Conservation (phyloP, 2,113 vertebrate species). For the Elephantulus edwardii region DNA sequence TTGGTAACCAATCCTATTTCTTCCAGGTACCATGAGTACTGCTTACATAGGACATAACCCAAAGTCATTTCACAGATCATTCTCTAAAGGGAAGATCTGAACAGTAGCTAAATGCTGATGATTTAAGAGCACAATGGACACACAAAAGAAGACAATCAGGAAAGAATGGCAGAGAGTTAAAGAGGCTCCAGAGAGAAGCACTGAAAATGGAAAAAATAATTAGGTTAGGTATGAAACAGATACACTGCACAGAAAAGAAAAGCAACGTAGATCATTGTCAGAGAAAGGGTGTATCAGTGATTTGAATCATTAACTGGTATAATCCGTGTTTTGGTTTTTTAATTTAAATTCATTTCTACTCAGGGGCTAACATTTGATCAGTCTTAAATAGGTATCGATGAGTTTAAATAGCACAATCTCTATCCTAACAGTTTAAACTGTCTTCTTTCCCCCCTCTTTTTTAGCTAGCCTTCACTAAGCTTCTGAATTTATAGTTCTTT, state of each 20-base stretch:
- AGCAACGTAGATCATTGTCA: neutral
- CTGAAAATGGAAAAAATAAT: neutral
- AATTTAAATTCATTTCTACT: neutral
- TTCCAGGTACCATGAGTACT: neutral
- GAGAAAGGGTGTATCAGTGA: neutral
- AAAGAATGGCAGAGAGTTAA: neutral
- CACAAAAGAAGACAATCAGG: neutral
- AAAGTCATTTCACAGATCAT: neutral
- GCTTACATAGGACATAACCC: neutral
- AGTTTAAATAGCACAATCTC: neutral
- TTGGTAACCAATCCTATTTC: neutral
- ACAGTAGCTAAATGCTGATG: neutral
- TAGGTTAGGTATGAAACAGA: neutral
- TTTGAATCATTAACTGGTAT: neutral
- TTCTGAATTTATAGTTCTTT: slow-evolving; percentile 24
- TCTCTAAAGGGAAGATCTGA: neutral
- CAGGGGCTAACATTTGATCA: neutral
- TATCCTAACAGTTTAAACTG: neutral
- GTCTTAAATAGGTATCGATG: neutral
- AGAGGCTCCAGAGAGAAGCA: neutral
- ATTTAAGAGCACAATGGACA: neutral
- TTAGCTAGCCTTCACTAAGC: neutral
- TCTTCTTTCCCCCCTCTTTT: neutral
- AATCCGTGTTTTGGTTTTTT: neutral
- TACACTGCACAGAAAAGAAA: too few relatives aligned